Conservation (phyloP, 2,888 invertebrate species). For the Miltochrista miniata region DNA sequence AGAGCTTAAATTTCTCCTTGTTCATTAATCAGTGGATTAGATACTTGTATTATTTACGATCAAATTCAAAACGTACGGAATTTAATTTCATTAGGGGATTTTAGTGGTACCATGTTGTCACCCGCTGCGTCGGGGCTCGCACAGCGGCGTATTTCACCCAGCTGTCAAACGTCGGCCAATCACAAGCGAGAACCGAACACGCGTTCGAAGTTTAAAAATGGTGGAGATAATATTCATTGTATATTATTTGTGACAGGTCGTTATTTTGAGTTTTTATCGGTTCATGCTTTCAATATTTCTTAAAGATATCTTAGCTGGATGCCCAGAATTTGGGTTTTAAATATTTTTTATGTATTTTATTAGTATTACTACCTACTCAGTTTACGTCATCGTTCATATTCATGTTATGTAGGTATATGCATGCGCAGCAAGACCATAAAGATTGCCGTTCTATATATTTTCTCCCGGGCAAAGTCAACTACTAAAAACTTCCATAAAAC, state of each 20-base stretch:
- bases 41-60: slow-evolving; percentile 80
- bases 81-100: slow-evolving; percentile 82
- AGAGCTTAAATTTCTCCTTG: slow-evolving; percentile 53
- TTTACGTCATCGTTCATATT: slow-evolving; percentile 7
- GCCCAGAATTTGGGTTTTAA: slow-evolving; percentile 39
- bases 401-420: slow-evolving; percentile 13
- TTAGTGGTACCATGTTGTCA: slow-evolving; percentile 79
- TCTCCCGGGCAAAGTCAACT: slow-evolving; percentile 79
- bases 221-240: slow-evolving; percentile 82
- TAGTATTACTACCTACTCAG: slow-evolving; percentile 15
- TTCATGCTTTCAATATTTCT: slow-evolving; percentile 69
- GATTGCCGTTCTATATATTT: slow-evolving; percentile 75
- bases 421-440: slow-evolving; percentile 54
- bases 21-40: slow-evolving; percentile 82
- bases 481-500: slow-evolving; percentile 84
- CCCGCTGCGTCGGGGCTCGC: slow-evolving; percentile 76
- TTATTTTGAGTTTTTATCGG: slow-evolving; percentile 79
- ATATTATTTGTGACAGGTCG: slow-evolving; percentile 84
- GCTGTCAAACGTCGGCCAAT: slow-evolving; percentile 79
- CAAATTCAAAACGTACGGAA: slow-evolving; percentile 80
- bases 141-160: slow-evolving; percentile 75
- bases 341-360: slow-evolving; percentile 24
- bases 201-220: slow-evolving; percentile 78
- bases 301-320: slow-evolving; percentile 53
- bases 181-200: slow-evolving; percentile 47